These are phyloP conservation scores for Mormyrus hasselquistii DNA, from an alignment of 2,797 vertebrate genomes.

Conservation along the genomic window DNA sequence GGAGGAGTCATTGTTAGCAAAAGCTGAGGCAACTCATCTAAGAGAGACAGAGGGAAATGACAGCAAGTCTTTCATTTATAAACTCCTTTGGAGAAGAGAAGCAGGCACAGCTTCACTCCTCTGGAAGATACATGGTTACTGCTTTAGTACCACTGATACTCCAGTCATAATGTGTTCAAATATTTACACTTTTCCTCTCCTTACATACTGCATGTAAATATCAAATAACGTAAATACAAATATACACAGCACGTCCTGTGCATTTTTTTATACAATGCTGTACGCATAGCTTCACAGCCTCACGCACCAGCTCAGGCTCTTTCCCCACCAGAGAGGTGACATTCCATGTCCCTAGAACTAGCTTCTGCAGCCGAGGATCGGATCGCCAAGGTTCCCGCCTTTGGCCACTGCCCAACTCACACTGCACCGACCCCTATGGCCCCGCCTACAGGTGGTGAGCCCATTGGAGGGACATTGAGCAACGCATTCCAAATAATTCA, in stretches of 20 bases:
- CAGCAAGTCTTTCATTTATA: background rate
- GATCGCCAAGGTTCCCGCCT: too few relatives aligned
- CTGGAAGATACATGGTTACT: background rate
- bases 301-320: too few relatives aligned
- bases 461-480: background rate
- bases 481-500: background rate
- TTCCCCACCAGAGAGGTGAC: too few relatives aligned
- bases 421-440: too few relatives aligned
- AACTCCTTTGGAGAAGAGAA: background rate
- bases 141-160: background rate
- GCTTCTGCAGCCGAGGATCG: too few relatives aligned
- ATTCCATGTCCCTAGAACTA: too few relatives aligned
- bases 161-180: background rate
- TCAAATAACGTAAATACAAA: background rate
- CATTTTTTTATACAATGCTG: background rate
- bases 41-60: background rate
- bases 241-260: background rate
- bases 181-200: background rate
- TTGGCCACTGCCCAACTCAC: too few relatives aligned
- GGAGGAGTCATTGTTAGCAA: slow-evolving; percentile 42
- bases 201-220: background rate
- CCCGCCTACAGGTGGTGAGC: too few relatives aligned
- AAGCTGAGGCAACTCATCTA: slow-evolving; percentile 50
- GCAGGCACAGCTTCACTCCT: background rate
- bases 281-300: too few relatives aligned